phyloP scores from a whole-genome alignment of 2,888 invertebrate species.

The Drosophila limbata region DNA sequence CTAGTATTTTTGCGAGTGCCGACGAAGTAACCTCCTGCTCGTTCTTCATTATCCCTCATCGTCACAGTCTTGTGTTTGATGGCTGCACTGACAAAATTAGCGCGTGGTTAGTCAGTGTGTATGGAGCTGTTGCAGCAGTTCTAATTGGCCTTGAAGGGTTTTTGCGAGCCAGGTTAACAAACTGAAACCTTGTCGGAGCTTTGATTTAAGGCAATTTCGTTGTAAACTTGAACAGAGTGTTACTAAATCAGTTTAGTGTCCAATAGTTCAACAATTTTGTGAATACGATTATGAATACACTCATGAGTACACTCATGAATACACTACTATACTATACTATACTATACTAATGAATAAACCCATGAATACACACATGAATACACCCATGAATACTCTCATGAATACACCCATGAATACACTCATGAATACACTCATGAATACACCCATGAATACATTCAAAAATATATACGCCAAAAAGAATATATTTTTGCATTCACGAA shows the following conservation, averaged over 20 bases:
- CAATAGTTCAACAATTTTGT: background rate
- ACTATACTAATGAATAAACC: too few species aligned
- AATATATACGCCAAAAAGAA: background rate
- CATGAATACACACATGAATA: too few species aligned
- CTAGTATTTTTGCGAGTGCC: slow-evolving; percentile 31
- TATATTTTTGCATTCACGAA: background rate
- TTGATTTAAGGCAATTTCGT: slow-evolving; percentile 20
- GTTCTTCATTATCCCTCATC: background rate
- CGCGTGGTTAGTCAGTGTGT: slow-evolving; percentile 40
- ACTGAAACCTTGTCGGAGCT: slow-evolving; percentile 17
- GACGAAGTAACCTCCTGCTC: background rate
- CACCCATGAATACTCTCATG: too few species aligned
- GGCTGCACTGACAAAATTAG: slow-evolving; percentile 72
- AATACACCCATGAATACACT: background rate
- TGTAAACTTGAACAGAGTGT: slow-evolving; percentile 3
- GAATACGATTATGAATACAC: background rate
- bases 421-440: background rate
- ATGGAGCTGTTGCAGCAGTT: slow-evolving; percentile 24
- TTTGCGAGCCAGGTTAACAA: slow-evolving; percentile 18
- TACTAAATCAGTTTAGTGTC: background rate
- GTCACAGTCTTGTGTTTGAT: slow-evolving; percentile 63
- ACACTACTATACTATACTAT: too few species aligned
- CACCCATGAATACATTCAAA: background rate
- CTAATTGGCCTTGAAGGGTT: slow-evolving; percentile 65
- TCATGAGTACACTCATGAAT: background rate